Percentiles rank a stretch among this genome's conserved stretches.
Evolutionary conservation across 2,797 vertebrate species (phyloP).

Genomic region (Phoxinus dragarum): DNA sequence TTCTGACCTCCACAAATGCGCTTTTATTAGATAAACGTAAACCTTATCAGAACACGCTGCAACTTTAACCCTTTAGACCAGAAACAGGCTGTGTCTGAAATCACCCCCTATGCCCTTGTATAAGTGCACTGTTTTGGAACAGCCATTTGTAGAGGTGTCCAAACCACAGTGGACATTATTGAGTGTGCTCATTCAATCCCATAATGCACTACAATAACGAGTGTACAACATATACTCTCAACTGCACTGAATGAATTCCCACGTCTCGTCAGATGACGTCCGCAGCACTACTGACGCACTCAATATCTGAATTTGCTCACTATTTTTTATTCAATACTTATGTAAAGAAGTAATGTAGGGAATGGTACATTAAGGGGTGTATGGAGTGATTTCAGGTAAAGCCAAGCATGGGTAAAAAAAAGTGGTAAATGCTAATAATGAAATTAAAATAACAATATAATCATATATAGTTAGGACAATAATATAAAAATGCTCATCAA

Average conservation of each 20-base stretch:
- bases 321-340: not conserved
- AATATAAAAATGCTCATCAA: not conserved
- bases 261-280: not conserved
- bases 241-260: not conserved
- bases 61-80: not conserved
- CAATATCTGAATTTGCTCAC: not conserved
- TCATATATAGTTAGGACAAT: not conserved
- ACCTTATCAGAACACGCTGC: not conserved
- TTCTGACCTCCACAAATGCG: slow-evolving; percentile 30
- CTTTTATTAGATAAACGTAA: slow-evolving; percentile 22
- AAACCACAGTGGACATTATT: not conserved
- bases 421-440: not conserved
- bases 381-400: not conserved
- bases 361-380: not conserved
- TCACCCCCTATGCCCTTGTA: not conserved
- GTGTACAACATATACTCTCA: not conserved
- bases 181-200: not conserved
- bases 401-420: not conserved
- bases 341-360: not conserved
- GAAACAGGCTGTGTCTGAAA: not conserved
- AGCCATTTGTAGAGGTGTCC: not conserved
- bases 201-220: not conserved
- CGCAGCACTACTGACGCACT: not conserved
- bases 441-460: not conserved
- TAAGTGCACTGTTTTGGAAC: slow-evolving; percentile 5